A percentile compares a stretch with the other conserved stretches of the same genome.
These are phyloP conservation scores for Astur gentilis DNA, from an alignment of 2,113 vertebrate species.

Conservation along the genomic window DNA sequence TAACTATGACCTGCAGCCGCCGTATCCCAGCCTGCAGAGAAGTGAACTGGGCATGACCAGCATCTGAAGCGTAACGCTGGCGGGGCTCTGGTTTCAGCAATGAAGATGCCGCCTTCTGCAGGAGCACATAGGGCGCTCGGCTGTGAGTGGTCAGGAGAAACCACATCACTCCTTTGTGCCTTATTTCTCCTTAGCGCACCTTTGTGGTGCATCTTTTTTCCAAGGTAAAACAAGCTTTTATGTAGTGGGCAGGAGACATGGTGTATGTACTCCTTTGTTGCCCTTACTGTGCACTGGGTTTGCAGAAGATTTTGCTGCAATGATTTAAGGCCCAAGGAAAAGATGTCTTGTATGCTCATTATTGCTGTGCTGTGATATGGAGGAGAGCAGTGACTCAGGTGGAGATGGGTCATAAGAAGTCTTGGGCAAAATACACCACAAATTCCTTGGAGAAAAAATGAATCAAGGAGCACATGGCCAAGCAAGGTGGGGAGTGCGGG, in stretches of 20 bases:
- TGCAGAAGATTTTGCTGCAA: background rate
- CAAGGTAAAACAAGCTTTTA: background rate
- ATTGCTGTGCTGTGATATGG: background rate
- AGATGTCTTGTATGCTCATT: background rate
- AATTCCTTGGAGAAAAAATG: background rate
- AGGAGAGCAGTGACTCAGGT: background rate
- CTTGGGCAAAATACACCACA: background rate
- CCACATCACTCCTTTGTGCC: background rate
- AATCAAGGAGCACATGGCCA: background rate
- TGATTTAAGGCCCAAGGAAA: background rate
- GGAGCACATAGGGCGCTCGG: accelerated
- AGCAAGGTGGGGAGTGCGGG: background rate
- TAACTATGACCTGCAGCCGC: background rate
- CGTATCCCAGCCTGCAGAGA: background rate
- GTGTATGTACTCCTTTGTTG: accelerated
- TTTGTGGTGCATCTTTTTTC: background rate
- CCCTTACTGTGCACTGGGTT: background rate
- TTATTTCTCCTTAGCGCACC: background rate
- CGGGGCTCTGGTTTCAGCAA: accelerated
- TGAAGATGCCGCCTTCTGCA: accelerated
- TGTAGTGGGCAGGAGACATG: background rate
- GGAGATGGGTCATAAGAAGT: background rate
- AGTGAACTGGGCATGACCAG: accelerated
- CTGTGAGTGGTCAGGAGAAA: background rate
- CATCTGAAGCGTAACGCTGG: accelerated